A percentile compares a stretch with the other conserved stretches of the same genome.
Conservation (phyloP, 1,140 invertebrate species). For the Brachionus calyciflorus region DNA sequence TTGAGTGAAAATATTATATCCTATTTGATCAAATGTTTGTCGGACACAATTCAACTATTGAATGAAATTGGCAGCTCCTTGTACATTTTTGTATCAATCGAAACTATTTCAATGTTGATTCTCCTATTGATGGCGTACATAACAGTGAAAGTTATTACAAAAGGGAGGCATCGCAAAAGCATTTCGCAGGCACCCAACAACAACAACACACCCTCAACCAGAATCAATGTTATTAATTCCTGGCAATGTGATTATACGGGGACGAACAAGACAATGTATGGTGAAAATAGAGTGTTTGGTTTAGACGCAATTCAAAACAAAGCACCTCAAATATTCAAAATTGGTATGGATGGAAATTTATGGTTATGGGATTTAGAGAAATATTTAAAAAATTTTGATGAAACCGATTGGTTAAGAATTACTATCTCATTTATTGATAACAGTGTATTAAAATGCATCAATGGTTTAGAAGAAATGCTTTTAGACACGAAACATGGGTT, state of each 20-base stretch:
- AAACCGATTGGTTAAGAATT: background rate
- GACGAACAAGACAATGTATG: background rate
- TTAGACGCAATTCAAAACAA: background rate
- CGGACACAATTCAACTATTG: too few species aligned
- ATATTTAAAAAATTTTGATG: background rate
- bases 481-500: background rate
- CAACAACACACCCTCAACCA: background rate
- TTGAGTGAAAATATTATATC: too few species aligned
- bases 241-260: background rate
- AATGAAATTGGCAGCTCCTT: too few species aligned
- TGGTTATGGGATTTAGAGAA: background rate
- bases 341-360: background rate
- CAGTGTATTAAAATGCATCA: background rate
- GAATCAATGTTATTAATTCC: constrained; percentile 6
- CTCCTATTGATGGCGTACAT: background rate
- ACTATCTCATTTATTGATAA: background rate
- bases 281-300: background rate
- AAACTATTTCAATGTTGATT: background rate
- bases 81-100: background rate
- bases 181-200: background rate
- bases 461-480: background rate
- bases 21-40: too few species aligned
- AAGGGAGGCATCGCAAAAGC: constrained; percentile 16
- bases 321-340: background rate
- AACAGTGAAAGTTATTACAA: background rate